Conservation (phyloP, 2,888 invertebrate species). For the Neoascia interrupta region DNA sequence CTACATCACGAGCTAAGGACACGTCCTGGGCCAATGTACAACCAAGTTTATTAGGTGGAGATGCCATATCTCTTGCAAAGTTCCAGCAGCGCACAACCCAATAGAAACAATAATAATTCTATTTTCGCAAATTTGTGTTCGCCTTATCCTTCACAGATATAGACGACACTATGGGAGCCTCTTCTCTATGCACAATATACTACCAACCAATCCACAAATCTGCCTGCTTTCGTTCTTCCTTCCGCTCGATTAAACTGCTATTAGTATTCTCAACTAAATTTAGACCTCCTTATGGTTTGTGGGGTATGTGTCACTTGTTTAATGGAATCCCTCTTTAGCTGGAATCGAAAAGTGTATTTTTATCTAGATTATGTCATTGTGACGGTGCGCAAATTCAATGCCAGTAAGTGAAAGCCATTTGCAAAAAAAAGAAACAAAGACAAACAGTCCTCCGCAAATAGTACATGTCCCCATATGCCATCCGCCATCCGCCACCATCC, state of each 20-base stretch:
- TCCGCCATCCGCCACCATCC: not conserved
- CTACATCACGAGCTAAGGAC: slow-evolving; percentile 2
- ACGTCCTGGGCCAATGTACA: slow-evolving; percentile 21
- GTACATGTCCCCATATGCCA: slow-evolving; percentile 11
- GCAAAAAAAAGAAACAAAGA: slow-evolving; percentile 16
- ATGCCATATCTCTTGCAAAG: not conserved
- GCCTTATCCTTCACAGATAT: no score
- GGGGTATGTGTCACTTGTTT: slow-evolving; percentile 62
- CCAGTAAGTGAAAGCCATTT: slow-evolving; percentile 57
- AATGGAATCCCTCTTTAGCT: slow-evolving; percentile 51
- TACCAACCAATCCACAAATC: not conserved
- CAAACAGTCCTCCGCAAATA: slow-evolving; percentile 59
- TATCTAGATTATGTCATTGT: slow-evolving; percentile 67
- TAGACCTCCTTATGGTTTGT: slow-evolving; percentile 51
- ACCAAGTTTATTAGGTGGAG: no score
- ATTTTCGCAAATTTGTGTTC: slow-evolving; percentile 8
- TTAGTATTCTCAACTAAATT: slow-evolving; percentile 59
- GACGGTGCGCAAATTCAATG: slow-evolving; percentile 65
- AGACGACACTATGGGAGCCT: no score
- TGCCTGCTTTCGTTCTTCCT: slow-evolving; percentile 14
- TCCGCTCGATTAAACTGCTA: slow-evolving; percentile 55
- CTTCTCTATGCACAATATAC: no score
- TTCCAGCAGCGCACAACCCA: slow-evolving; percentile 3
- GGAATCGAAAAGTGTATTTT: slow-evolving; percentile 61
- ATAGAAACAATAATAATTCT: no score